Base-by-base conservation (phyloP, 2,797 vertebrate genomes). In the Sebastes taczanowskii region DNA sequence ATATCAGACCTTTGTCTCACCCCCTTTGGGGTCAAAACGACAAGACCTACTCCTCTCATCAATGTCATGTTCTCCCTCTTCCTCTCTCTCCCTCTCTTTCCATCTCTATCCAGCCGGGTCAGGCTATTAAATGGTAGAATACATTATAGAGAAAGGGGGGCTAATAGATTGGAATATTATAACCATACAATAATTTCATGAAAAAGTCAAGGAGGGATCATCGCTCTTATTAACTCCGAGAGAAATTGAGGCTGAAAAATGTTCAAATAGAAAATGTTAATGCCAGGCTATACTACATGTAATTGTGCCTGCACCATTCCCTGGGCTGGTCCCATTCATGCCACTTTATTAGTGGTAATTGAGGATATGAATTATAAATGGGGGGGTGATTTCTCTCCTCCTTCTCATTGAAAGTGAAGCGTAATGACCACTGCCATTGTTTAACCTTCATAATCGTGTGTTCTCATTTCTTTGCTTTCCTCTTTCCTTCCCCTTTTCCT, bases 281-380 rank as follows among this genome's bases (percentile, higher is more conserved):
- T 98, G 97, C 97, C 97, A 97, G 96, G 96, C 98, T 91, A 90
- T 91, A 90, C 89, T 97, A 97, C 97, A 96, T 97, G 97, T 98
- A 98, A 99, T 98, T 97, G 97, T 98, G 96, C 96, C 96, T 85
- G 96, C 94, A 94, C 96, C 96, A 96, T 97, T 97, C 96, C 91
- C 96, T 95, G 77, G 80, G 95, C 96, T 96, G 97, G 97, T 87
- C 88, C 97, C 89, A 90, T 93, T 92, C 90, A 97, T 97, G 97
- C 97, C 97, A 98, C 97, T 99, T 99, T 99, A 99, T 99, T 99
- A 98, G 98, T 98, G 98, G 97, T 99, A 99, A 99, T 99, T 99
- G 98, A 98, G 97, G 96, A 95, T 98, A 99, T 99, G 98, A 99
- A 99, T 99, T 99, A 99, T 99, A 97, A 98, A 99, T 99, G 91